These are phyloP conservation scores for Tenualosa thibaudeaui DNA, from an alignment of 2,797 vertebrate genomes.

Conservation along the genomic window DNA sequence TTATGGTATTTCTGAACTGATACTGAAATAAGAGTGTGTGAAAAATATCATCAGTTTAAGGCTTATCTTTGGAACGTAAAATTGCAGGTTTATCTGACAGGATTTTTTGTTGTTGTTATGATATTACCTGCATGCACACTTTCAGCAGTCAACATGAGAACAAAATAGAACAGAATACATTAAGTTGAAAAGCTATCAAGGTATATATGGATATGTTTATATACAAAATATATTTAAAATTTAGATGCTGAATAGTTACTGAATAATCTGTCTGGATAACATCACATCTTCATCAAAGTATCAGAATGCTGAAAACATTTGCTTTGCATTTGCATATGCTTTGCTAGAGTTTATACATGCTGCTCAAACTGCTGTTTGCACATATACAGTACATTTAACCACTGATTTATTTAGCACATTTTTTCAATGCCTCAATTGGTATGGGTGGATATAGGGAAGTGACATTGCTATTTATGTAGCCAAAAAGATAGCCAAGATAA, in stretches of 20 bases:
- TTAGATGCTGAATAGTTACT: not conserved
- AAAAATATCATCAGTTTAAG: not conserved
- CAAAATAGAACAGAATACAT: not conserved
- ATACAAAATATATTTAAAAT: too few relatives aligned
- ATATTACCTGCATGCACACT: not conserved
- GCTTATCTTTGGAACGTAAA: not conserved
- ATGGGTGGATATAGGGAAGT: not conserved
- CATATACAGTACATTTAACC: not conserved
- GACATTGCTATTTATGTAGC: not conserved
- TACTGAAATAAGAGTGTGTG: constrained; percentile 4
- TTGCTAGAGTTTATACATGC: not conserved
- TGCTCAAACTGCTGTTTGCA: not conserved
- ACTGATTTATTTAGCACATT: not conserved
- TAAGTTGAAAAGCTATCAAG: not conserved
- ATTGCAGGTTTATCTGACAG: constrained; percentile 1
- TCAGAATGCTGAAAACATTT: not conserved
- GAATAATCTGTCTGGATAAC: not conserved
- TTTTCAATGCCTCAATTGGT: not conserved
- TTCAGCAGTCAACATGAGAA: not conserved
- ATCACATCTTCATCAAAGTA: not conserved
- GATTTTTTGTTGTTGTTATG: not conserved
- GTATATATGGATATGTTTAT: too few relatives aligned
- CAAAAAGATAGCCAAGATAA: not conserved
- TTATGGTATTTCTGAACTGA: not conserved
- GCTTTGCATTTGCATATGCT: not conserved